A percentile compares a stretch with the other conserved stretches of the same genome.
Evolutionary conservation across 2,113 vertebrate species (phyloP).

Genomic region (Procavia capensis): DNA sequence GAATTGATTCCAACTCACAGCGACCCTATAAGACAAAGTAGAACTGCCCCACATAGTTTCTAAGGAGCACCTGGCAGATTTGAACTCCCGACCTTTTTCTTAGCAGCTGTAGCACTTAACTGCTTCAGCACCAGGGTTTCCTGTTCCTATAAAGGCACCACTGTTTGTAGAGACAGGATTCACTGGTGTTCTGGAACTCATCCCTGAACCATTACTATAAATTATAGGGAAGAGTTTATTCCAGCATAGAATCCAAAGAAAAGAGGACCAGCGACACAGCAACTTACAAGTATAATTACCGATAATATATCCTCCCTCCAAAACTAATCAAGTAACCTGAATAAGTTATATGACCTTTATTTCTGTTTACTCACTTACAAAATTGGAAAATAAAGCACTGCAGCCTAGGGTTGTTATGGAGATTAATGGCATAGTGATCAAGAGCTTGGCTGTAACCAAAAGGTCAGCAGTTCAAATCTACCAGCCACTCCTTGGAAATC

Average conservation of each 20-base stretch:
- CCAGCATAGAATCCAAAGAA: not conserved
- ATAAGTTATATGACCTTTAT: not conserved
- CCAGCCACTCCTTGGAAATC: too few species aligned
- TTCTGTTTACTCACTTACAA: not conserved
- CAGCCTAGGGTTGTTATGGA: not conserved
- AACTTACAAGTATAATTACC: not conserved
- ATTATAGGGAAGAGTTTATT: not conserved
- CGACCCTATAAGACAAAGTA: too few species aligned
- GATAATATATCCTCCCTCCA: not conserved
- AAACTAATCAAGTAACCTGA: not conserved
- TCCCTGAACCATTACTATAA: not conserved
- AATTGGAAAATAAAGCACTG: not conserved
- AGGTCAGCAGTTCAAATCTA: too few species aligned
- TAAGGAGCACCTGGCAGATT: too few species aligned
- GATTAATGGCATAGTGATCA: not conserved
- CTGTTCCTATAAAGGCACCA: not conserved
- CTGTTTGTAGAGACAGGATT: not conserved
- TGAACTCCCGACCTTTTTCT: too few species aligned
- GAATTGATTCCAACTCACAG: too few species aligned
- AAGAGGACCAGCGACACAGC: not conserved
- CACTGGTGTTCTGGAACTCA: not conserved
- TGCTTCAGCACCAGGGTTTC: too few species aligned
- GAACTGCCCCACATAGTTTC: too few species aligned
- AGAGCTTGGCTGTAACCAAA: too few species aligned
- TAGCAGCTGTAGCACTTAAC: too few species aligned